A percentile compares a stretch with the other conserved stretches of the same genome.
phyloP scores from a whole-genome alignment of 2,797 vertebrate species.

The Peromyscus aztecus region DNA sequence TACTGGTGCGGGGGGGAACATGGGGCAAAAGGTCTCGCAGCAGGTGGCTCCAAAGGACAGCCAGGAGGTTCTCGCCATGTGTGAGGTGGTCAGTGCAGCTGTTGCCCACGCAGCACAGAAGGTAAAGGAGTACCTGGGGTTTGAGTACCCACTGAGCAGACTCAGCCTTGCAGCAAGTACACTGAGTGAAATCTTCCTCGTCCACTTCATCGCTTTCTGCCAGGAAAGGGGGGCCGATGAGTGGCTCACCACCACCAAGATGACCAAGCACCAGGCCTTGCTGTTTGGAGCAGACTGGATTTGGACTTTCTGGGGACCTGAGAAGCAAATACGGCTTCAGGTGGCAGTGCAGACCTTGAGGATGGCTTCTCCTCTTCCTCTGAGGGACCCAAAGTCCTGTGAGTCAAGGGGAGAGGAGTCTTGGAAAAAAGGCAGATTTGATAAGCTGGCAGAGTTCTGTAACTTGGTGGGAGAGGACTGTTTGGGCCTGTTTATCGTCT shows the following conservation, averaged over 20 bases:
- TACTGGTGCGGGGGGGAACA: constrained; percentile 42
- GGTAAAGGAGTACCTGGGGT: constrained; percentile 85
- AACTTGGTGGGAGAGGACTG: constrained; percentile 83
- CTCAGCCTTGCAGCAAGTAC: constrained; percentile 77
- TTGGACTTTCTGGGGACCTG: constrained; percentile 81
- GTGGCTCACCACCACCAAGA: constrained; percentile 80
- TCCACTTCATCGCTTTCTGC: constrained; percentile 86
- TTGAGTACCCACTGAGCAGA: constrained; percentile 84
- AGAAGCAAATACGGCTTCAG: constrained; percentile 82
- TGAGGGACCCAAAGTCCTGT: rapidly evolving
- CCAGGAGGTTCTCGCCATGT: constrained; percentile 64
- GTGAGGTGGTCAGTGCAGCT: constrained; percentile 82
- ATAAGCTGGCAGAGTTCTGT: constrained; percentile 85
- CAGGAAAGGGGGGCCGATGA: constrained; percentile 78
- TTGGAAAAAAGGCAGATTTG: constrained; percentile 72
- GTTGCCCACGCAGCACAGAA: constrained; percentile 78
- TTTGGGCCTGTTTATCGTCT: constrained; percentile 82
- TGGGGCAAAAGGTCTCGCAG: constrained; percentile 82
- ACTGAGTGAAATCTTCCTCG: constrained; percentile 83
- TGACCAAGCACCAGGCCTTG: constrained; percentile 84
- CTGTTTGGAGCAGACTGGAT: constrained; percentile 84
- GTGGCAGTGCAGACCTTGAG: constrained; percentile 79
- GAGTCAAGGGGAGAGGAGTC: neutral
- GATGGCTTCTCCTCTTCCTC: constrained; percentile 68
- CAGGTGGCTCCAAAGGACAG: constrained; percentile 60